A percentile compares a stretch with the other conserved stretches of the same genome.
phyloP scores from a whole-genome alignment of 2,113 vertebrate species.

The human (Homo sapiens) region DNA sequence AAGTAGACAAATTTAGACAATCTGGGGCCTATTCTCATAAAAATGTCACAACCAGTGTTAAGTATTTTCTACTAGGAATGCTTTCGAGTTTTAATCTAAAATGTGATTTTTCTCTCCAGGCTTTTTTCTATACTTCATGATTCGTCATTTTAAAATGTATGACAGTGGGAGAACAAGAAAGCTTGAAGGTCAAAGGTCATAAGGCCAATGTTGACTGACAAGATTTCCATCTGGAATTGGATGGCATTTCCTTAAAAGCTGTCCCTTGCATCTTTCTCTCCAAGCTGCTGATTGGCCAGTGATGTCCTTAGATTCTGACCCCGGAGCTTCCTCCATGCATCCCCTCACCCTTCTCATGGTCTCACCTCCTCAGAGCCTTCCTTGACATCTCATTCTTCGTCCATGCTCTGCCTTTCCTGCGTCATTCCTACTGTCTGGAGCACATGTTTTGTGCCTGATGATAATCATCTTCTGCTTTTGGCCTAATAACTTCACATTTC shows the following conservation, averaged over 20 bases:
- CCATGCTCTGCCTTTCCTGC: neutral
- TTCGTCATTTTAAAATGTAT: neutral
- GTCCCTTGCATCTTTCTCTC: neutral
- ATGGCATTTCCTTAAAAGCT: neutral
- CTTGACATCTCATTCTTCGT: too few species aligned
- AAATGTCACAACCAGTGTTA: neutral
- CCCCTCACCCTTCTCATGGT: neutral
- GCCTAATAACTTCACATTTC: neutral
- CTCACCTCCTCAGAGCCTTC: neutral
- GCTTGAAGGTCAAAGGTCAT: neutral
- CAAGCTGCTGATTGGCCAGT: neutral
- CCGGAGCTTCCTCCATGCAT: accelerated
- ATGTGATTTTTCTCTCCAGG: neutral
- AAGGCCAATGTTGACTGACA: neutral
- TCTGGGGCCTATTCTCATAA: neutral
- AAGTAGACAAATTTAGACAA: neutral
- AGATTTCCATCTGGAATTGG: neutral
- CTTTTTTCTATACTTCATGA: neutral
- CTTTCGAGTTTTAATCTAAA: neutral
- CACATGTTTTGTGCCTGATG: neutral
- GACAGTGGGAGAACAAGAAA: neutral
- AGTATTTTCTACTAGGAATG: neutral
- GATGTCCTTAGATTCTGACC: too few species aligned
- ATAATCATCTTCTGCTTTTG: neutral
- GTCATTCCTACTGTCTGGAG: neutral